Evolutionary conservation across 2,888 invertebrate species (phyloP).

Genomic region (Eupithecia insigniata): DNA sequence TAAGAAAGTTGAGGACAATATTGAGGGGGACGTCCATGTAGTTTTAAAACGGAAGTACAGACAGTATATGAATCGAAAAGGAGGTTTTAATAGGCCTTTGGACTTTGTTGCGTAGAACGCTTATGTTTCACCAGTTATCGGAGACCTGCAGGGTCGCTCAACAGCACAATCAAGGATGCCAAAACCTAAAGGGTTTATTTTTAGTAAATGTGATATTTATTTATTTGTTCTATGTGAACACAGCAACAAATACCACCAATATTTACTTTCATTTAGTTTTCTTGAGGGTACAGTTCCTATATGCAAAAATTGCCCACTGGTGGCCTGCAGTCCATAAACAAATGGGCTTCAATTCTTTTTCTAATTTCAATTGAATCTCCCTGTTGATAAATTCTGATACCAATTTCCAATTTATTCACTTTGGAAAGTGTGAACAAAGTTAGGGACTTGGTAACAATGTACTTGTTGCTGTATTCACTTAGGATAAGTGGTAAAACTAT

Average conservation of each 20-base stretch:
- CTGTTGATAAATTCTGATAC: not conserved
- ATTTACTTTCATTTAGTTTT: not conserved
- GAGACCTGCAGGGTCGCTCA: conserved; percentile 43
- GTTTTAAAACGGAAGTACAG: conserved; percentile 98
- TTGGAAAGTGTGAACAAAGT: not conserved
- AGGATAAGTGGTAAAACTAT: conserved; percentile 39
- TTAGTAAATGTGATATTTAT: conserved; percentile 57
- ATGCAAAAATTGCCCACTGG: not conserved
- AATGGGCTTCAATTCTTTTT: no score
- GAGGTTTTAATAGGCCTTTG: conserved; percentile 98
- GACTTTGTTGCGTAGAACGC: conserved; percentile 94
- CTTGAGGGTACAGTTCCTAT: not conserved
- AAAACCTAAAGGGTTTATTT: conserved; percentile 37
- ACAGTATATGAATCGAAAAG: conserved; percentile 99
- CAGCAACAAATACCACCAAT: conserved; percentile 5
- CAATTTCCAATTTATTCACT: not conserved
- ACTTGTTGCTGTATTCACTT: conserved; percentile 35
- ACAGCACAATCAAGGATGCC: conserved; percentile 28
- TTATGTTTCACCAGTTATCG: conserved; percentile 16
- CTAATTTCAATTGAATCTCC: not conserved
- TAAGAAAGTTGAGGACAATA: conserved; percentile 97
- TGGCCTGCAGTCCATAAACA: not conserved
- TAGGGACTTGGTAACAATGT: not conserved
- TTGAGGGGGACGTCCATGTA: conserved; percentile 97
- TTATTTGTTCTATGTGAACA: conserved; percentile 47